phyloP scores from a whole-genome alignment of 2,888 invertebrate genomes.

The Syrphus vitripennis region DNA sequence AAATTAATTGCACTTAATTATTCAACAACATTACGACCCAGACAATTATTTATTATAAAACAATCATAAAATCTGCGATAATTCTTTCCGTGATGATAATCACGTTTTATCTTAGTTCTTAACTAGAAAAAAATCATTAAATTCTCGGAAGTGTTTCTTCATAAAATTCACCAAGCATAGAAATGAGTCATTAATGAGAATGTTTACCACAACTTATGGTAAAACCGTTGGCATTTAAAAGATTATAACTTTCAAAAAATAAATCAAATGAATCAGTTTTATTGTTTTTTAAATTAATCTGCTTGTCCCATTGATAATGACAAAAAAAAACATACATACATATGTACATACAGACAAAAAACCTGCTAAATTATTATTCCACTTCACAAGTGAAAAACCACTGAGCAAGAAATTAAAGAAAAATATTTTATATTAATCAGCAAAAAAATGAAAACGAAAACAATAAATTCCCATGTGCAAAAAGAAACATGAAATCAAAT shows the following conservation, averaged over 20 bases:
- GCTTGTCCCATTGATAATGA: not conserved
- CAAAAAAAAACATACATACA: not conserved
- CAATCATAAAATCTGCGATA: not conserved
- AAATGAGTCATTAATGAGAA: not conserved
- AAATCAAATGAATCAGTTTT: not conserved
- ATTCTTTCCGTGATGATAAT: not conserved
- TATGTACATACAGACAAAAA: not conserved
- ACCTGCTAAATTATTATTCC: not conserved
- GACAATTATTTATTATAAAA: not conserved
- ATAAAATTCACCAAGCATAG: not conserved
- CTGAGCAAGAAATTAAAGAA: not conserved
- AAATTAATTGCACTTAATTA: not conserved
- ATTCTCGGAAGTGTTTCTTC: not conserved
- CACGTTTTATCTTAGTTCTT: constrained; percentile 1
- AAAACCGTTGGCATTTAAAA: not conserved
- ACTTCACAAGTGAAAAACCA: not conserved
- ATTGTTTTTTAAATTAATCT: not conserved
- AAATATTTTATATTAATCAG: constrained; percentile 24
- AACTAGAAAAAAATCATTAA: not conserved
- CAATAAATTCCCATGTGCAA: constrained; percentile 32
- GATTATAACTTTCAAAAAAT: not conserved
- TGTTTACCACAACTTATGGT: not conserved
- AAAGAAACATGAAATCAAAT: not conserved
- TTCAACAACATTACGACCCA: not conserved
- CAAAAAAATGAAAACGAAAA: constrained; percentile 7